These are phyloP conservation scores for Rhombomys opimus DNA, from an alignment of 2,113 vertebrate genomes.

Conservation along the genomic window DNA sequence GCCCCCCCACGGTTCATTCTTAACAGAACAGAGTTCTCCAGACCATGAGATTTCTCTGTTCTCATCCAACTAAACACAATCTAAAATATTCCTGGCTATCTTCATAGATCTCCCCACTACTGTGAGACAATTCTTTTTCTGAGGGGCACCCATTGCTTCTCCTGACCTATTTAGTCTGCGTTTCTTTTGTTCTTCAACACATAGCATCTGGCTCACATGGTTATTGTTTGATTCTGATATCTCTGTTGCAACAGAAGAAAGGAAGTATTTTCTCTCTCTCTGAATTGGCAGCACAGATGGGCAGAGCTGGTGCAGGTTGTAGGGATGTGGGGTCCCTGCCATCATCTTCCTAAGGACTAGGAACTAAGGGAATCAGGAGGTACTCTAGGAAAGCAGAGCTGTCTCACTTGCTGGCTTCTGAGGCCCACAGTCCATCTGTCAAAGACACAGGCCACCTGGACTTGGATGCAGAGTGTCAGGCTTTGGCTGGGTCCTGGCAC, in stretches of 20 bases:
- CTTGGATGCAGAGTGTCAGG: rapidly evolving
- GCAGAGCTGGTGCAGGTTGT: background rate
- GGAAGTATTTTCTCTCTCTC: background rate
- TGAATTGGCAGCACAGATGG: background rate
- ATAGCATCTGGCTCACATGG: background rate
- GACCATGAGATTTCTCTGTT: background rate
- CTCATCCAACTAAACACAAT: background rate
- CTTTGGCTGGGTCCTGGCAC: background rate
- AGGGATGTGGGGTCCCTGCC: background rate
- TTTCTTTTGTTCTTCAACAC: background rate
- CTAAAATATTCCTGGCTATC: background rate
- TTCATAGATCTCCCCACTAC: too few species aligned
- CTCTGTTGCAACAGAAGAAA: background rate
- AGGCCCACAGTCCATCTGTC: background rate
- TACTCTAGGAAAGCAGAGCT: background rate
- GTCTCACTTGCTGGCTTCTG: background rate
- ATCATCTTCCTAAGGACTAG: background rate
- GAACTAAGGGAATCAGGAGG: background rate
- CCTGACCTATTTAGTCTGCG: background rate
- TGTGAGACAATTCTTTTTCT: background rate
- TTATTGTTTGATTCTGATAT: background rate
- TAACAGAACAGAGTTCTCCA: too few species aligned
- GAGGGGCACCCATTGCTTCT: background rate
- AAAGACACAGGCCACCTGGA: background rate
- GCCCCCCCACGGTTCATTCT: background rate